A percentile compares a stretch with the other conserved stretches of the same genome.
phyloP scores from a whole-genome alignment of 1,140 invertebrate species.

The Mya arenaria region DNA sequence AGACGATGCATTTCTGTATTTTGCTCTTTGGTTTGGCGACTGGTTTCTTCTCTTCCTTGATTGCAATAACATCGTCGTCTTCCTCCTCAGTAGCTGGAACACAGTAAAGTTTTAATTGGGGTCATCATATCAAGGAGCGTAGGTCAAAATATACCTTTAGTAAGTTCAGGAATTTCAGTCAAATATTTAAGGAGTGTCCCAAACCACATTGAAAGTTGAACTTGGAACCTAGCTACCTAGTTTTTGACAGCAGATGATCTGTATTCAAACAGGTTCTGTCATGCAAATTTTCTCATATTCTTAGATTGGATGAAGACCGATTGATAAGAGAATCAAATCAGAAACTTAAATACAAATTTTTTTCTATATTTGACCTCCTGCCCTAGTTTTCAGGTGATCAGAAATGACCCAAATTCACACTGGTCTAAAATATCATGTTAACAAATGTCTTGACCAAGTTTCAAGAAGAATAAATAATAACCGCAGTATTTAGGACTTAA shows the following conservation, averaged over 20 bases:
- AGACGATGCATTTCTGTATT: constrained; percentile 76
- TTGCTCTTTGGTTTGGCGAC: constrained; percentile 50
- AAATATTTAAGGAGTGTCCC: neutral
- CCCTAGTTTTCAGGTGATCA: constrained; percentile 17
- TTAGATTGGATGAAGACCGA: no score
- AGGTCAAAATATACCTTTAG: neutral
- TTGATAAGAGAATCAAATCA: no score
- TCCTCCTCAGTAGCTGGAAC: neutral
- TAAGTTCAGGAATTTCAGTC: neutral
- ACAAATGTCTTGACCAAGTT: no score
- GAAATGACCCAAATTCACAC: neutral
- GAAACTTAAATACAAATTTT: no score
- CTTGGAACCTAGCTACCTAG: neutral
- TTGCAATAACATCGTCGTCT: constrained; percentile 48
- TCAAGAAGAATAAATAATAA: no score
- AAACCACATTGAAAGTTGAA: neutral
- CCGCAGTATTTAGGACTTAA: neutral
- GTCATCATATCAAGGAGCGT: neutral
- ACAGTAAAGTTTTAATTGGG: no score
- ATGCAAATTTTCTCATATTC: no score
- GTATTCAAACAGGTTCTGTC: neutral
- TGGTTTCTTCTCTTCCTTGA: constrained; percentile 42
- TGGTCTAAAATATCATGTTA: neutral
- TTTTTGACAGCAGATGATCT: neutral
- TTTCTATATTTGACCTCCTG: no score